Base-by-base conservation (phyloP, 2,113 vertebrate genomes). In the Camelus dromedarius region DNA sequence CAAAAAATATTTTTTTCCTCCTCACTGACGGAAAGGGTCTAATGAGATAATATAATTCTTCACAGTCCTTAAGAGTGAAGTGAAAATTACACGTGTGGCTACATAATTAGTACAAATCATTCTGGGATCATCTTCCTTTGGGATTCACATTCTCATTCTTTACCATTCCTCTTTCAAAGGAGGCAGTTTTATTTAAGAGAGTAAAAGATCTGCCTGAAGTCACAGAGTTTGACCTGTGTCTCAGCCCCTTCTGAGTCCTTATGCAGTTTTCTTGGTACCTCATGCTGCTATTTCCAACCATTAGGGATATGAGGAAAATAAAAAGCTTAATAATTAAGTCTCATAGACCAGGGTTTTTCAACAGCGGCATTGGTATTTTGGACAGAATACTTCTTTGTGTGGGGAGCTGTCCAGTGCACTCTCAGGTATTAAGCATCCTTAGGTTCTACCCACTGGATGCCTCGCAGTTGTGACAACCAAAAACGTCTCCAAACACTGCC, bases 61-160 rank as follows among this genome's bases (percentile, higher is more conserved):
- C 52, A 64, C 12, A 35, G 60, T 96, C 19, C 76, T 94, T 69
- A 91, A 95, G 35, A 92, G 48, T 76, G 32, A 95, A 92, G 58
- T 50, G 76, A 75, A 76, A 67, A 73, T 67, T 93, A 94, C 2
- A 69, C 28, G 19, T 42, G 24, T 91, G 22, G 46, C 24, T 88
- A 5, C 18, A 42, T 85, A 48, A 89, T 77, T 60, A 50, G 60
- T 46, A 96, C 58, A 85, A 93, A 77, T 0, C n/a, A 83, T 18
- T 79, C 32, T 32, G 76, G 46, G 35, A 67, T 58, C 24, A 72
- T 87, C 75, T 58, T 97, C 90, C 54, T 79, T 81, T 79, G 46
- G 18, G 6, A 20, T 87, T 89, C 56, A 62, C 79, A 92, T 89
- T 66, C 73, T 92, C 66, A 91, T 80, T 83, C 62, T 52, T 87